These are phyloP conservation scores for Tricholaema leucomelas DNA, from an alignment of 2,113 vertebrate species.

Conservation along the genomic window DNA sequence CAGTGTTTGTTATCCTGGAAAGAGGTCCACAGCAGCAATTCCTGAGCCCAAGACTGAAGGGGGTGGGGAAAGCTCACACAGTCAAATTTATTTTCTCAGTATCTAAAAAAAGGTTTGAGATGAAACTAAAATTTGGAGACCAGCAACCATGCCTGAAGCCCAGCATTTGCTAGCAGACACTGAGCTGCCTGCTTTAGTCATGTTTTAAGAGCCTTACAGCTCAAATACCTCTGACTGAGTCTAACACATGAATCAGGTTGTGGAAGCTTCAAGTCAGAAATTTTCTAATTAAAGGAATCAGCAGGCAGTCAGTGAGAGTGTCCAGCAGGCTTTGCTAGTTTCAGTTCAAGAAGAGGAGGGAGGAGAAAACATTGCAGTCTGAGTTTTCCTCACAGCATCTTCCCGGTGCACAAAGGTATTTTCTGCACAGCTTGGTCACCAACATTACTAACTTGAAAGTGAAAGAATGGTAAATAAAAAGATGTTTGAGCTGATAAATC, in stretches of 20 bases:
- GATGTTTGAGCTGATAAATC: neutral
- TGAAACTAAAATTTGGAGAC: neutral
- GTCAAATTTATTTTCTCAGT: neutral
- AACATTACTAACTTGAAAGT: neutral
- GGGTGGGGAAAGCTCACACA: neutral
- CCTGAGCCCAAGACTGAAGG: fast-evolving
- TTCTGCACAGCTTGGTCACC: neutral
- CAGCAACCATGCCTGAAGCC: fast-evolving
- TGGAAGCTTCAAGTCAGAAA: neutral
- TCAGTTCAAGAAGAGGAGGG: neutral
- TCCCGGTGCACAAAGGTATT: neutral
- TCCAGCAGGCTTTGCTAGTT: neutral
- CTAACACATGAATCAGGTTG: neutral
- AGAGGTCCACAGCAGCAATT: neutral
- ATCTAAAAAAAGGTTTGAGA: neutral
- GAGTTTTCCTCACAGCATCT: neutral
- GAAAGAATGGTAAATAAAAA: neutral
- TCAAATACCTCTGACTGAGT: neutral
- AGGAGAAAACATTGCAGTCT: fast-evolving
- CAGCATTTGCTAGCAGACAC: neutral
- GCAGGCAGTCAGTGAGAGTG: fast-evolving
- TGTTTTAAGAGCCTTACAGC: neutral
- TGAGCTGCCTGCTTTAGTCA: neutral
- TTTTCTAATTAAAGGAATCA: neutral
- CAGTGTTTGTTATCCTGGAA: neutral